Conservation (phyloP, 2,888 invertebrate genomes). For the Drosophila paracracens region DNA sequence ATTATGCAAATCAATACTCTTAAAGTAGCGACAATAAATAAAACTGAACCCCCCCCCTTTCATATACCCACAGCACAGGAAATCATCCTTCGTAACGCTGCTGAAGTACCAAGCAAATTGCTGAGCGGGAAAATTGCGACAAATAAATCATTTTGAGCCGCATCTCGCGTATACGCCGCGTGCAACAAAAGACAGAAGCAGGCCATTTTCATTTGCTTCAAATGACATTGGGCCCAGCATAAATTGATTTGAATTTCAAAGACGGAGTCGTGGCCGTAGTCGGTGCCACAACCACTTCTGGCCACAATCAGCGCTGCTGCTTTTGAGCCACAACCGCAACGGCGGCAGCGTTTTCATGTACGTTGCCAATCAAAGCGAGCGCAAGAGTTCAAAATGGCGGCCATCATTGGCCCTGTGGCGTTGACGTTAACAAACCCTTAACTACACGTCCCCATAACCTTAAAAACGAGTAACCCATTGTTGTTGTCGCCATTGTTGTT, state of each 20-base stretch:
- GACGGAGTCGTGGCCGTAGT: conserved; percentile 22
- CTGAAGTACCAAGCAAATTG: conserved; percentile 66
- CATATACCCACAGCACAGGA: neutral
- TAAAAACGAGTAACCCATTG: conserved; percentile 33
- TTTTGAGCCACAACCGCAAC: conserved; percentile 28
- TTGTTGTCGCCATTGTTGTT: conserved; percentile 25
- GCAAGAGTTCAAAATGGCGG: conserved; percentile 73
- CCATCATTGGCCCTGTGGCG: conserved; percentile 50
- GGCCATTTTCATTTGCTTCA: conserved; percentile 78
- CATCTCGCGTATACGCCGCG: conserved; percentile 33
- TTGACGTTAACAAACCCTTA: conserved; percentile 77
- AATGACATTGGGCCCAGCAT: conserved; percentile 76
- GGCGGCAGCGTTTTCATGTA: conserved; percentile 48
- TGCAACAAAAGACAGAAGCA: conserved; percentile 79
- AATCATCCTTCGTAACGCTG: conserved; percentile 4
- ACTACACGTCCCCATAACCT: conserved; percentile 55
- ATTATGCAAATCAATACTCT: conserved; percentile 81
- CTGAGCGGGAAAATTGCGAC: conserved; percentile 79
- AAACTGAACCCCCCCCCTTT: conserved; percentile 12
- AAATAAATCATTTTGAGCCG: conserved; percentile 82
- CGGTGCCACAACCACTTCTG: conserved; percentile 1
- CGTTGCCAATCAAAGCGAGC: conserved; percentile 73
- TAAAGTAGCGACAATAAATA: conserved; percentile 79
- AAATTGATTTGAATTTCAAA: conserved; percentile 82
- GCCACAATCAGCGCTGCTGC: conserved; percentile 20